A percentile compares a stretch with the other conserved stretches of the same genome.
Evolutionary conservation across 1,140 invertebrate species (phyloP).

Genomic region (Macrocentrus cingulum): DNA sequence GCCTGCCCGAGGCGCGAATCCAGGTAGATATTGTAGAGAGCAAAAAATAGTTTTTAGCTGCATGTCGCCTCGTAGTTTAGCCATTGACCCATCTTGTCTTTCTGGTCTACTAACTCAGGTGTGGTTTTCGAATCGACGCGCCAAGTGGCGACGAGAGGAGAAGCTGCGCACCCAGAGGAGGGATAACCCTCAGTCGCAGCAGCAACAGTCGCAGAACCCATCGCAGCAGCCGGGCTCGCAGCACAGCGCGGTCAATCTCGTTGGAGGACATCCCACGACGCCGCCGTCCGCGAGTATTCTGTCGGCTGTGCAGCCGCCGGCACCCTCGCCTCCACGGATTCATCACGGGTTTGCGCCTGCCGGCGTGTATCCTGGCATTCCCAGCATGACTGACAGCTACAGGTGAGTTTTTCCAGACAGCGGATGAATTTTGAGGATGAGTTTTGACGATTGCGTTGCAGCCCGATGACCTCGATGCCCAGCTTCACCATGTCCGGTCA

Average conservation of each 20-base stretch:
- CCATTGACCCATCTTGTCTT: slow-evolving; percentile 36
- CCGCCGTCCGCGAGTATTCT: slow-evolving; percentile 51
- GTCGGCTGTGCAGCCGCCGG: slow-evolving; percentile 48
- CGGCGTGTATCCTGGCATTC: slow-evolving; percentile 55
- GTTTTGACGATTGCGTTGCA: no score
- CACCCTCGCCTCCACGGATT: slow-evolving; percentile 52
- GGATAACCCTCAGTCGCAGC: slow-evolving; percentile 50
- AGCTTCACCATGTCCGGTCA: slow-evolving; percentile 59
- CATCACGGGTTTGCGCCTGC: slow-evolving; percentile 55
- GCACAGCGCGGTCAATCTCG: slow-evolving; percentile 38
- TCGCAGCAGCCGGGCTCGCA: slow-evolving; percentile 49
- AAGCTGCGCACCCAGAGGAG: slow-evolving; percentile 88
- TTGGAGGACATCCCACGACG: slow-evolving; percentile 60
- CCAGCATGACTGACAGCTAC: slow-evolving; percentile 65
- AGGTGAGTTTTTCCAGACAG: no score
- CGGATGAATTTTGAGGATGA: no score
- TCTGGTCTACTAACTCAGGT: slow-evolving; percentile 70
- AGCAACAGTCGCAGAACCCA: slow-evolving; percentile 48
- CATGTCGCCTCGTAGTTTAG: slow-evolving; percentile 14
- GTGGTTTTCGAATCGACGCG: slow-evolving; percentile 97
- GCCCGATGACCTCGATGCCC: slow-evolving; percentile 64
- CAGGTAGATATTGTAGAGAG: slow-evolving; percentile 68
- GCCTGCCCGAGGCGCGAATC: slow-evolving; percentile 95
- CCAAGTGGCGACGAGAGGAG: slow-evolving; percentile 97
- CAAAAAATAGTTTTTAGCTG: slow-evolving; percentile 1